Evolutionary conservation across 2,888 invertebrate genomes (phyloP), one percentile per base, ranked within the genome.

Genomic region (Cotesia congregata): DNA sequence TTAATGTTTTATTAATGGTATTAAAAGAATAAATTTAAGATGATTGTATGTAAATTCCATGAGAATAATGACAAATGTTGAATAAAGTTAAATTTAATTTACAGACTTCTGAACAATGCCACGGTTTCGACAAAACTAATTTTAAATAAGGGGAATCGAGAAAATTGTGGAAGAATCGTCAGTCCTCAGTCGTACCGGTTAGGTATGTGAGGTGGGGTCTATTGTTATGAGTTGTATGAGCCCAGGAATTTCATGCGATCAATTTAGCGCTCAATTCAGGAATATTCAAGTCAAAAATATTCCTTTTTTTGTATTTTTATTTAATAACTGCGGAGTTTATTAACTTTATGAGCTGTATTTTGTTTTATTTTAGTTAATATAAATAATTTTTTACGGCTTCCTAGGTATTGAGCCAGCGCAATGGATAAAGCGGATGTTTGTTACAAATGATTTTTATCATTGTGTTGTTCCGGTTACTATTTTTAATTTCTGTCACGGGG

Each of bases 101-200:
- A 38, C 38, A 74, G 64, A 60, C 60, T 30, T 64, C 17, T 64
- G 75, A 65, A 50, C 62, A 70, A 70, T 69, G 39, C 61, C 59
- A 62, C n/a, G 20, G 75, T 60, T 15, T 15, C 39, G 61, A 75
- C 75, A 69, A 41, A 65, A 70, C 75, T 64, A 75, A 75, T 65
- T 75, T 50, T 9, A 59, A 71, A 65, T 30, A 30, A 71, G 75
- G 38, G 62, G 70, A 75, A 75, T 70, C 59, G 70, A 39, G 65
- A 70, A 69, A 65, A 59, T 67, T n/a, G 30, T 65, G 67, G 50
- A 59, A 73, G 65, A 30, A 17, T n/a, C 50, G 12, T 50, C 50
- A 50, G 50, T n/a, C 50, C 7, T 50, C 50, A 12, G 50, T 50
- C 12, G 12, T 50, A 50, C 50, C 12, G 50, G 50, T 50, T n/a